Conservation (phyloP, 2,113 vertebrate species). For the Datnioides undecimradiatus region DNA sequence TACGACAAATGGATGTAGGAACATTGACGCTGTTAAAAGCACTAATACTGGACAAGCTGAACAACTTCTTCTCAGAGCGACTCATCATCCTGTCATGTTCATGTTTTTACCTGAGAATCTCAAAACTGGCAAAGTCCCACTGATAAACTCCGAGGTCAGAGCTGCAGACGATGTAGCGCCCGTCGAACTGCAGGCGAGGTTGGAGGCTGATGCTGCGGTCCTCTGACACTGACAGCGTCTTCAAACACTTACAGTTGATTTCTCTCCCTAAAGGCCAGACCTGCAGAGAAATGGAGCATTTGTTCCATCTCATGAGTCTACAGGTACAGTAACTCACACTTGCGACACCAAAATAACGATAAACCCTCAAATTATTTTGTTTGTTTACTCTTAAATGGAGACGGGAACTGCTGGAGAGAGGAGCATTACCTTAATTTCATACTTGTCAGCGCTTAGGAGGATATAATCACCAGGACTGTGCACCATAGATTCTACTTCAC, state of each 20-base stretch:
- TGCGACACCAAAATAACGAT: neutral
- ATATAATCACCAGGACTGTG: constrained; percentile 97
- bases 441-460: constrained; percentile 97
- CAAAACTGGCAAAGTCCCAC: constrained; percentile 98
- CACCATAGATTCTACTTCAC: constrained; percentile 95
- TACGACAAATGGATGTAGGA: too few species aligned
- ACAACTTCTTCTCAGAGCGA: neutral
- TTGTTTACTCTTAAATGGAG: neutral
- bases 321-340: neutral
- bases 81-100: neutral
- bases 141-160: constrained; percentile 97
- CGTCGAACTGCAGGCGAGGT: constrained; percentile 97
- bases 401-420: neutral
- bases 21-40: too few species aligned
- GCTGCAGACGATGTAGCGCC: constrained; percentile 95
- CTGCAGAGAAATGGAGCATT: constrained; percentile 80
- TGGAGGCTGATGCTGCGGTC: constrained; percentile 96
- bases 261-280: constrained; percentile 98
- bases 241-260: constrained; percentile 98
- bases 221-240: constrained; percentile 95
- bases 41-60: too few species aligned
- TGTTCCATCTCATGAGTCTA: neutral
- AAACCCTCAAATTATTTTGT: neutral
- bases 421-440: constrained; percentile 95
- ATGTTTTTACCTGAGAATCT: constrained; percentile 91